Evolutionary conservation across 2,113 vertebrate species (phyloP).

Genomic region (Thunnus thynnus): DNA sequence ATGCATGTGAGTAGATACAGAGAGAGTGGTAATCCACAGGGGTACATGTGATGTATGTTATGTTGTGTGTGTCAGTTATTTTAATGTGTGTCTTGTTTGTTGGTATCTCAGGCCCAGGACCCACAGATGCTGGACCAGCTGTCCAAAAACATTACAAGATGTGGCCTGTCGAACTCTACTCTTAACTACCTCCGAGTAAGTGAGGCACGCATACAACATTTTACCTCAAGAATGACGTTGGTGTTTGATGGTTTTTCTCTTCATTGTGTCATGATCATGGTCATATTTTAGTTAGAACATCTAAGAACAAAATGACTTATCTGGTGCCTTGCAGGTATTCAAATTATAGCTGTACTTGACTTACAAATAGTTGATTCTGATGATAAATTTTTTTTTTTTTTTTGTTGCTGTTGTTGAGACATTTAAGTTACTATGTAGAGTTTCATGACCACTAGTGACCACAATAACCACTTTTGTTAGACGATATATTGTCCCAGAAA

Average conservation of each 20-base stretch:
- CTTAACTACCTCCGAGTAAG: slow-evolving; percentile 99
- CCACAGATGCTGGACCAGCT: slow-evolving; percentile 99
- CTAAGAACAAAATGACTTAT: too few species aligned
- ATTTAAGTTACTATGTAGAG: too few species aligned
- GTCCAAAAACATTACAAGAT: slow-evolving; percentile 99
- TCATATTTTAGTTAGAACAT: background rate
- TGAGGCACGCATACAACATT: background rate
- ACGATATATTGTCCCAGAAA: too few species aligned
- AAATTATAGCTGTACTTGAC: background rate
- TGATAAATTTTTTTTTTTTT: too few species aligned
- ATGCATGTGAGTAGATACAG: slow-evolving; percentile 91
- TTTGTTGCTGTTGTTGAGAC: too few species aligned
- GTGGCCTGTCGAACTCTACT: slow-evolving; percentile 98
- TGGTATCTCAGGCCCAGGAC: slow-evolving; percentile 91
- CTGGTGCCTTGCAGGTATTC: too few species aligned
- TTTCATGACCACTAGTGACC: too few species aligned
- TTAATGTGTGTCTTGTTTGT: slow-evolving; percentile 7
- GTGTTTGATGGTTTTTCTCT: background rate
- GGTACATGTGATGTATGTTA: background rate
- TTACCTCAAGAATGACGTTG: background rate
- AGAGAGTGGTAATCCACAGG: background rate
- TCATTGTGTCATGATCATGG: background rate
- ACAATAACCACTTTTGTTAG: too few species aligned
- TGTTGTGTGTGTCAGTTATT: background rate
- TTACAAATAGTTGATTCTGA: background rate